These are phyloP conservation scores for Pterocles gutturalis DNA, from an alignment of 2,113 vertebrate species.

Conservation along the genomic window DNA sequence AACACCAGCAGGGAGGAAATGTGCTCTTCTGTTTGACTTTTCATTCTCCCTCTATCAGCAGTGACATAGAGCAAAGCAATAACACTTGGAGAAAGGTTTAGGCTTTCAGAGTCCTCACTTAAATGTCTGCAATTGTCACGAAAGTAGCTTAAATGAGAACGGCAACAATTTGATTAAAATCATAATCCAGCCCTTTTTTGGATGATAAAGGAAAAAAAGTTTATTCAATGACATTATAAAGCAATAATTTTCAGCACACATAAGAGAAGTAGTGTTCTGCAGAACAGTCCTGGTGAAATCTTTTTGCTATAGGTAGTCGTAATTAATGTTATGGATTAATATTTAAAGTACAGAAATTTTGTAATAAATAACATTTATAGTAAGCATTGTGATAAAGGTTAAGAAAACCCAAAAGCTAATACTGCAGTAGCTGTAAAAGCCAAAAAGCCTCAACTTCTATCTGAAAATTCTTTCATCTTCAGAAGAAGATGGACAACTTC, in stretches of 20 bases:
- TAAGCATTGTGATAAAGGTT: not conserved
- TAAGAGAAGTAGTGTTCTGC: not conserved
- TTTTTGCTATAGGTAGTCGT: not conserved
- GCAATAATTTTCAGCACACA: not conserved
- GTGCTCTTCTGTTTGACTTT: not conserved
- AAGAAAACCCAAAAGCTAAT: not conserved
- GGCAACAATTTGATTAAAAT: not conserved
- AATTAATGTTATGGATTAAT: not conserved
- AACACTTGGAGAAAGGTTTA: not conserved
- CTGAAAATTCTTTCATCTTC: not conserved
- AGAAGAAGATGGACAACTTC: not conserved
- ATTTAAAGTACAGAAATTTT: not conserved
- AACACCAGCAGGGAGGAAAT: not conserved
- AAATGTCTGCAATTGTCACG: not conserved
- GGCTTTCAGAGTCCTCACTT: not conserved
- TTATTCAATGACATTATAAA: not conserved
- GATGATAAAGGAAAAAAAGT: not conserved
- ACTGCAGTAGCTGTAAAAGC: not conserved
- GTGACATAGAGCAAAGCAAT: not conserved
- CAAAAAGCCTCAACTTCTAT: not conserved
- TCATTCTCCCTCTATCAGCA: not conserved
- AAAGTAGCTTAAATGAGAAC: not conserved
- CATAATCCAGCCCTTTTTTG: not conserved
- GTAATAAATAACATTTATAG: not conserved
- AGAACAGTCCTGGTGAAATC: not conserved